Evolutionary conservation across 2,888 invertebrate species (phyloP).

Genomic region (Palloptera scutellata): DNA sequence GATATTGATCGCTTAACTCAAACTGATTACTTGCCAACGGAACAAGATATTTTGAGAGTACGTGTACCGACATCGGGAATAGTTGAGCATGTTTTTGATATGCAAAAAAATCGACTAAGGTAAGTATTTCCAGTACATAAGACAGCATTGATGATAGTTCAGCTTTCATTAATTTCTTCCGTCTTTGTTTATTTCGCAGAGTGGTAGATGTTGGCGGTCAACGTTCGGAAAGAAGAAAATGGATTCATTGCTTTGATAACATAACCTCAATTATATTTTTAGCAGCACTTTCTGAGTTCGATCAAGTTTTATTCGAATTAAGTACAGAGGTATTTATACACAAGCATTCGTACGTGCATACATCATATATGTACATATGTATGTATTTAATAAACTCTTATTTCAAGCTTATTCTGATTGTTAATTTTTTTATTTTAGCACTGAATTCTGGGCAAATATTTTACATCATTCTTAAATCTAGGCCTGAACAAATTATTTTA

Average conservation of each 20-base stretch:
- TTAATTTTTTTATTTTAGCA: too few relatives aligned
- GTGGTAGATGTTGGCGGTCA: slow-evolving; percentile 99
- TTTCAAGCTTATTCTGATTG: not conserved
- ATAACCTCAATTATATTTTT: slow-evolving; percentile 99
- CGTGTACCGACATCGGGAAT: slow-evolving; percentile 99
- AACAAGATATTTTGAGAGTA: slow-evolving; percentile 99
- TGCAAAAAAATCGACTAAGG: slow-evolving; percentile 99
- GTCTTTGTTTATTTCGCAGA: slow-evolving; percentile 67
- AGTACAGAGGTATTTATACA: slow-evolving; percentile 99
- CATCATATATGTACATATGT: slow-evolving; percentile 39
- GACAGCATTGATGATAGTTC: too few relatives aligned
- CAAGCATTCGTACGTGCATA: too few relatives aligned
- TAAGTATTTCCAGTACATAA: too few relatives aligned
- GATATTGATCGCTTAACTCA: slow-evolving; percentile 97
- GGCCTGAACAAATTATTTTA: too few relatives aligned
- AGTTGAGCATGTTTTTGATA: slow-evolving; percentile 99
- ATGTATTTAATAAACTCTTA: not conserved
- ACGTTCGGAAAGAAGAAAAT: slow-evolving; percentile 99
- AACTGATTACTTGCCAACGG: slow-evolving; percentile 96
- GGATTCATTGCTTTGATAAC: slow-evolving; percentile 99
- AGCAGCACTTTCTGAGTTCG: slow-evolving; percentile 99
- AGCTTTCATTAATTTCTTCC: not conserved
- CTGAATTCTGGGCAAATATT: too few relatives aligned
- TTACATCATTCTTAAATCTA: too few relatives aligned
- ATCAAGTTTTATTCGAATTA: slow-evolving; percentile 99